Evolutionary conservation across 1,140 invertebrate species (phyloP), one percentile per base, ranked within the genome.

Genomic region (Manduca sexta): DNA sequence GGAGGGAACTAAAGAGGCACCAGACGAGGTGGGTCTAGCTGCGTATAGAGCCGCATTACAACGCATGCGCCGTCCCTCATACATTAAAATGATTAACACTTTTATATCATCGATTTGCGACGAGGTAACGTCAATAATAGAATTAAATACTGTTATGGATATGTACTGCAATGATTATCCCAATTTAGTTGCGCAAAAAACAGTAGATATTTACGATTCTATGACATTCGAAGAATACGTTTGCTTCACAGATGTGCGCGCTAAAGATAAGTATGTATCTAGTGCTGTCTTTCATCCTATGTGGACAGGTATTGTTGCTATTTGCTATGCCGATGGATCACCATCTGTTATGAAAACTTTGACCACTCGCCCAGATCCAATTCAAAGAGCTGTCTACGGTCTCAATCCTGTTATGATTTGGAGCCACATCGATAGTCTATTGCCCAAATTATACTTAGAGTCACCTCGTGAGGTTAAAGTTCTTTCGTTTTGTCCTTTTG

Each of bases 371-470:
- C 49, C 71, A 10, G 83, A 87, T 71, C 63, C 87, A 55, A 86
- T 91, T 16, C 69, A 88, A 51, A 82, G 86, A 59, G 86, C 87
- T 3, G 83, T 84, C 1, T 81, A 87, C 56, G 81, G 88, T 1
- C 74, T 89, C 12, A 91, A 92, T 77, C 86, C 88, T 7, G 90
- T 93, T 6, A 79, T 93, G 35, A 86, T 93, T 38, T 94, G 93
- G 93, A 92, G 91, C 50, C 90, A 93, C 60, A 84, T 88, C 6
- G 92, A 94, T 55, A 89, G 87, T 59, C 72, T 94, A 1, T 79
- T 88, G 45, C 92, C 92, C 34, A 93, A 92, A 87, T 71, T 94
- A 45, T 88, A 91, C 56, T 85, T 94, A 30, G 89, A 92, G 64
- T 87, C 89, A 11, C 88, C 89, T 0, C 84, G 90, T 30, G 91